Percentiles rank a stretch among this genome's conserved stretches.
Conservation (phyloP, 2,113 vertebrate species). For the Ammodytes dubius region DNA sequence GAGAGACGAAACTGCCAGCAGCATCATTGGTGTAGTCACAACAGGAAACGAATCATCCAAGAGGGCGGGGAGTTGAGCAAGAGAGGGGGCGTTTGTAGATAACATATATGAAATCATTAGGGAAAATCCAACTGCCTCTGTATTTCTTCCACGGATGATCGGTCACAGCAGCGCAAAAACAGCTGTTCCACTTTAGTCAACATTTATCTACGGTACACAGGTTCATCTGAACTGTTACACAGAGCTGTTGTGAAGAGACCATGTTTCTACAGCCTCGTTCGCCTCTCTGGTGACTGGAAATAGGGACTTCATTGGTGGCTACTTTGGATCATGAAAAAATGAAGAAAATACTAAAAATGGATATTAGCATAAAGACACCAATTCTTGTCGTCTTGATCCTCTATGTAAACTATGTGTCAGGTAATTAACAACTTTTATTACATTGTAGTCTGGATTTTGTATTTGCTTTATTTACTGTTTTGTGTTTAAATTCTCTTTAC, state of each 20-base stretch:
- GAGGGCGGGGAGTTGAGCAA: conserved; percentile 29
- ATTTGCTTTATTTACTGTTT: neutral
- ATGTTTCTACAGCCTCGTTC: neutral
- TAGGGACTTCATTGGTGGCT: neutral
- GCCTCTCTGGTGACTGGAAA: neutral
- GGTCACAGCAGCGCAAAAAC: neutral
- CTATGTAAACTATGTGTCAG: conserved; percentile 52
- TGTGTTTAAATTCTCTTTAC: neutral
- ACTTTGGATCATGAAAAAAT: conserved; percentile 17
- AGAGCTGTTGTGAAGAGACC: neutral
- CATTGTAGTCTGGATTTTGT: accelerated
- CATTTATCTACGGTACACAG: neutral
- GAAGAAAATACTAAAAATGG: conserved; percentile 31
- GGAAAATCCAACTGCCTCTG: neutral
- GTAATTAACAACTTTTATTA: conserved; percentile 60
- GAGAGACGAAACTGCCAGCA: conserved; percentile 13
- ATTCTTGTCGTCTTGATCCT: conserved; percentile 46
- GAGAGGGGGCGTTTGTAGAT: neutral
- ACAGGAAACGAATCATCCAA: conserved; percentile 59
- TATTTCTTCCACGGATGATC: neutral
- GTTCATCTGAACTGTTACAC: neutral
- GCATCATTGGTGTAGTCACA: conserved; percentile 34
- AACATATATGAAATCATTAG: neutral
- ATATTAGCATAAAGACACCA: conserved; percentile 6
- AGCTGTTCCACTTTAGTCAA: neutral